phyloP scores from a whole-genome alignment of 2,888 invertebrate genomes.

The Drosophila falleni region DNA sequence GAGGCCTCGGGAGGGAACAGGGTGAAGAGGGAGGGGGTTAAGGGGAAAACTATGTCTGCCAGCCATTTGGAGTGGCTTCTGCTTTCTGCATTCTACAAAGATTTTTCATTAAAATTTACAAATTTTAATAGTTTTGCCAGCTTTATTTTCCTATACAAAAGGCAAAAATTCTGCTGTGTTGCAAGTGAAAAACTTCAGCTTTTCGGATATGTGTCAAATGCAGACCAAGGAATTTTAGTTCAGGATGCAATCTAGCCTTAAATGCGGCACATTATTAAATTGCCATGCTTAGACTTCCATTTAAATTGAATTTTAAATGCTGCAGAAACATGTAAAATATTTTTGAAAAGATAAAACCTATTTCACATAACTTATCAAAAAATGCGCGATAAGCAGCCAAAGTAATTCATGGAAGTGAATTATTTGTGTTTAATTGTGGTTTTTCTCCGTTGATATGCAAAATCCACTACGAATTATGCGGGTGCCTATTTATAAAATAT shows the following conservation, averaged over 20 bases:
- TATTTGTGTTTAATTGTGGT: constrained; percentile 14
- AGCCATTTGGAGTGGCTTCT: constrained; percentile 68
- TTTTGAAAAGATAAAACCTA: constrained; percentile 6
- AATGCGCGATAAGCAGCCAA: constrained; percentile 6
- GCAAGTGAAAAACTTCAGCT: constrained; percentile 48
- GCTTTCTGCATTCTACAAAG: constrained; percentile 63
- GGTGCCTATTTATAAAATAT: constrained; percentile 19
- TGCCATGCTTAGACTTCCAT: background rate
- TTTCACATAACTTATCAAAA: constrained; percentile 6
- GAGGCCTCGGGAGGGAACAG: background rate
- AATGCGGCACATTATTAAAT: constrained; percentile 43
- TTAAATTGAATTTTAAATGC: constrained; percentile 12
- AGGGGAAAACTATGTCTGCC: constrained; percentile 28
- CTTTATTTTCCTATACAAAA: constrained; percentile 31
- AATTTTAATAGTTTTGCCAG: constrained; percentile 60
- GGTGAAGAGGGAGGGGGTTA: background rate
- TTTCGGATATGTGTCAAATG: constrained; percentile 55
- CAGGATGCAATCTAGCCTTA: constrained; percentile 44
- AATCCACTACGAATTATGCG: constrained; percentile 25
- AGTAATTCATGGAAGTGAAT: constrained; percentile 26
- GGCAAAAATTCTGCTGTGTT: constrained; percentile 46
- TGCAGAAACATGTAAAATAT: background rate
- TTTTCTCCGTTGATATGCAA: background rate
- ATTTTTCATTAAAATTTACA: constrained; percentile 77
- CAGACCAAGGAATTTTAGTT: constrained; percentile 34